Evolutionary conservation across 2,888 invertebrate species (phyloP), one percentile per base, ranked within the genome.

Genomic region (Hermaeophaga mercurialis): DNA sequence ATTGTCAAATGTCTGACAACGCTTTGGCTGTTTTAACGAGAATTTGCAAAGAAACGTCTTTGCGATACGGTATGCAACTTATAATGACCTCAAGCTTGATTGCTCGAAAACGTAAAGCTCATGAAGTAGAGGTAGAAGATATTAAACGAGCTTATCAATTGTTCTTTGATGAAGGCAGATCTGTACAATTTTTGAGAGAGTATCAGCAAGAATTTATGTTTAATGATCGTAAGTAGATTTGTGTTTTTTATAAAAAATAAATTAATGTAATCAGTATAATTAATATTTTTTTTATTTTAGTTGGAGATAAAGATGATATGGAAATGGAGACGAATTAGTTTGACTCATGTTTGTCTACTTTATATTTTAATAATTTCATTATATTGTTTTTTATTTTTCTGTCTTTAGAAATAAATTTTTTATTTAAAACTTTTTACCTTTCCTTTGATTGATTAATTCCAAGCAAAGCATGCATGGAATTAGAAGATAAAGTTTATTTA

Each of bases 171-270:
- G 96, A 97, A 78, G 88, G 88, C 54, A 84, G 98, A 50, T 96
- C 96, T 0, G 89, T 93, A 62, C 92, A 95, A 78, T 96, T 94
- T 78, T 81, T 98, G 12, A 93, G 91, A 75, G 96, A 97, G 75
- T 96, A 95, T 74, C 95, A 97, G 75, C 90, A 95, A 68, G 94
- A 96, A 73, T 98, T 95, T 72, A 91, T 97, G 90, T 97, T 96
- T 70, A 86, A 87, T 71, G 89, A 90, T 73, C 59, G 70, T 68
- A 61, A 71, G 65, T 64, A 45, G 3, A 31, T 11, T 4, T 26
- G n/a, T n/a, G n/a, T 39, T 22, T 26, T 36, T 26, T 18, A 19
- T n/a, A n/a, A n/a, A n/a, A n/a, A n/a, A n/a, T n/a, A n/a, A n/a
- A n/a, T n/a, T n/a, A n/a, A n/a, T n/a, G 9, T 26, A 8, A 26